Base-by-base conservation (phyloP, 2,888 invertebrate species). In the Ashinkailepas kermadecensis region DNA sequence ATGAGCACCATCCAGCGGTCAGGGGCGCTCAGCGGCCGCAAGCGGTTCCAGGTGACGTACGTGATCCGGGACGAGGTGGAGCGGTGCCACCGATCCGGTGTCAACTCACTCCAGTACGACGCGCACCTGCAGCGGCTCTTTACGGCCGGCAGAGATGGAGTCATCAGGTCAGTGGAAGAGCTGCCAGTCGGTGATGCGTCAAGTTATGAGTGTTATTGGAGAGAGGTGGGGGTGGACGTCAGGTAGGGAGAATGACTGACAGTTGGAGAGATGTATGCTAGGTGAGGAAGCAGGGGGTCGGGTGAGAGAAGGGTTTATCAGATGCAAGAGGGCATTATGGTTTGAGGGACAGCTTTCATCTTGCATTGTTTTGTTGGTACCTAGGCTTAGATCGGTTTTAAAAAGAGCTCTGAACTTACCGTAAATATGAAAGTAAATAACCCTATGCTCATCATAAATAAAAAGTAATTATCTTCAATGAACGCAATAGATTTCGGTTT, bases 51-150 rank as follows among this genome's bases (percentile, higher is more conserved):
- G 95, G 95, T 99, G 84, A 99, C 99, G 84, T 98, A 97, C 91
- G 97, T 99, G 83, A 96, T 99, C 86, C 93, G 99, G 85, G 97
- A 97, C 89, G 96, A 97, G 87, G 94, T 95, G 86, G 99, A 99
- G 89, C 92, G 93, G 85, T 92, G 93, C 85, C 98, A 99, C 88
- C 91, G 97, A 87, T 97, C 97, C 85, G 98, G 98, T 83, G 94
- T 99, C 82, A 98, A 97, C 89, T 95, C 97, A 12, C 89, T 99
- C 83, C 98, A 99, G 89, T 92, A 94, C 87, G 99, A 99, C 89
- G 92, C 95, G 10, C 90, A 91, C 83, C 91, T 94, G 86, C 93
- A 95, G 83, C 91, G 97, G 86, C 90, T 99, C 59, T 99, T 97
- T 89, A 95, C 98, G 8, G 98, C 98, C 85, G 97, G 98, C 81